A percentile compares a stretch with the other conserved stretches of the same genome.
These are phyloP conservation scores for Silurus glanis DNA, from an alignment of 2,113 vertebrate genomes.

Conservation along the genomic window DNA sequence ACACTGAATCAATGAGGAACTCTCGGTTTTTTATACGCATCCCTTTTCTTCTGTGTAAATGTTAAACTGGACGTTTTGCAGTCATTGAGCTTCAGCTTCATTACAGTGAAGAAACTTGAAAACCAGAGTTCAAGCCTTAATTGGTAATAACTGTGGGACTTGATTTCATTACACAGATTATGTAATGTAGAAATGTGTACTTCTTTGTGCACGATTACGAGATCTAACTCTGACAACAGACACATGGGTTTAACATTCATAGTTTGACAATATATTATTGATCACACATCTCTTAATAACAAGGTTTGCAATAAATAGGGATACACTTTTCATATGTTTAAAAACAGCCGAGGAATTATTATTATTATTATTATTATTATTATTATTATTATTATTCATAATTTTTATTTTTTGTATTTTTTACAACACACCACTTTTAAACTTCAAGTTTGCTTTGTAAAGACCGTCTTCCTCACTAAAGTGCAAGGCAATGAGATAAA, in stretches of 20 bases:
- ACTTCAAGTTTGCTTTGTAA: conserved; percentile 45
- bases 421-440: conserved; percentile 43
- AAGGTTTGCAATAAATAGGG: conserved; percentile 64
- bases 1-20: conserved; percentile 11
- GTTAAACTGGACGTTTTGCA: conserved; percentile 15
- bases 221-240: conserved; percentile 35
- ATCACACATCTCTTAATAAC: conserved; percentile 56
- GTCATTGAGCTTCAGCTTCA: conserved; percentile 6
- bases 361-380: no score
- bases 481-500: conserved; percentile 74
- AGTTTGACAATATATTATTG: conserved; percentile 64
- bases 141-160: not conserved
- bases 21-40: not conserved
- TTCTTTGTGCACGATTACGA: not conserved
- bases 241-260: conserved; percentile 60
- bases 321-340: conserved; percentile 30
- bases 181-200: not conserved
- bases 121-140: conserved; percentile 12
- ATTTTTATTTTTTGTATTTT: not conserved
- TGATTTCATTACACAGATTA: not conserved
- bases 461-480: conserved; percentile 69
- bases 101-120: conserved; percentile 5
- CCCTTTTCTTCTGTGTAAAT: not conserved
- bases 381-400: no score
- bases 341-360: conserved; percentile 32